phyloP scores from a whole-genome alignment of 2,888 invertebrate species.

The Cosmorhoe ocellata region DNA sequence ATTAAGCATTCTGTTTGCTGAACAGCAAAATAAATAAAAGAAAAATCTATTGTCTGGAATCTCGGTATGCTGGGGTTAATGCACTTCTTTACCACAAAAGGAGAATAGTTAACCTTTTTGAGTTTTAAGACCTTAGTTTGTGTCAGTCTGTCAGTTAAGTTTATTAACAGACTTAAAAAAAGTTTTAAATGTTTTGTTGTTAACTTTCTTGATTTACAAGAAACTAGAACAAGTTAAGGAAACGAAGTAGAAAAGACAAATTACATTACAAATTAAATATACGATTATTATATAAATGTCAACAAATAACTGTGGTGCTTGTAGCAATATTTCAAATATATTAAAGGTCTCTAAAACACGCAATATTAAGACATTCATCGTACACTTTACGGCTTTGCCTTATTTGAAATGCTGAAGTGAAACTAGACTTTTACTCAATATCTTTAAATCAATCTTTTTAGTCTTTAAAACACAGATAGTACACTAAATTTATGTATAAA shows the following conservation, averaged over 20 bases:
- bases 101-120: too few relatives aligned
- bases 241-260: neutral
- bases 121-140: too few relatives aligned
- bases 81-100: too few relatives aligned
- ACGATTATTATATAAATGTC: neutral
- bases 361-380: slow-evolving; percentile 2
- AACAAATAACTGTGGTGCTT: neutral
- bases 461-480: too few relatives aligned
- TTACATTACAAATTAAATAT: neutral
- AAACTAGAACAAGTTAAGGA: neutral
- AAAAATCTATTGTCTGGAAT: too few relatives aligned
- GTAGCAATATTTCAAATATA: slow-evolving; percentile 2
- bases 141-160: too few relatives aligned
- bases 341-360: neutral
- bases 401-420: slow-evolving; percentile 3
- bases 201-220: too few relatives aligned
- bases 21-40: neutral
- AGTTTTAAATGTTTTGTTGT: neutral
- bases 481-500: too few relatives aligned
- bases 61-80: too few relatives aligned
- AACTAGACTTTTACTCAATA: neutral
- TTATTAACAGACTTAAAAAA: too few relatives aligned
- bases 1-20: too few relatives aligned
- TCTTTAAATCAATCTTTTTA: too few relatives aligned
- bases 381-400: slow-evolving; percentile 4